Conservation (phyloP, 2,797 vertebrate genomes). For the Trichosurus vulpecula region DNA sequence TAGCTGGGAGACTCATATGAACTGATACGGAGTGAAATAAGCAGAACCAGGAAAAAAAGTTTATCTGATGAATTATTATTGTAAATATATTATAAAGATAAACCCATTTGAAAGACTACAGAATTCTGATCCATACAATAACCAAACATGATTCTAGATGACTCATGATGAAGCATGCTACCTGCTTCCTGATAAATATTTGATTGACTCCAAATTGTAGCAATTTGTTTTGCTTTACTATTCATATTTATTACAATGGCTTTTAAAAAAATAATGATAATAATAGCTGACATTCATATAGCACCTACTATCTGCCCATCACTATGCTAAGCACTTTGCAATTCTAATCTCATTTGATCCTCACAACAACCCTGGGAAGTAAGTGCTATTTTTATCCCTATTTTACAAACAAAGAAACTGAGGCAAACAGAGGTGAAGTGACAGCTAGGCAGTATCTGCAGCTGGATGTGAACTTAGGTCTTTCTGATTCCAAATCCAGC, state of each 20-base stretch:
- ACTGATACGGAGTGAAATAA: not conserved
- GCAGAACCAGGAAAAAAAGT: not conserved
- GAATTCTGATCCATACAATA: not conserved
- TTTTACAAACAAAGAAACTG: not conserved
- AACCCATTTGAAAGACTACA: not conserved
- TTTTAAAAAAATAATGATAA: not conserved
- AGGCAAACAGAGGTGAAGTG: not conserved
- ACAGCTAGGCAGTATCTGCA: not conserved
- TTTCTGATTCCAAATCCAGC: not conserved
- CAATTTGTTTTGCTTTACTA: not conserved
- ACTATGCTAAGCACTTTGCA: not conserved
- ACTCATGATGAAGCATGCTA: not conserved
- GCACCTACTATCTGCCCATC: not conserved
- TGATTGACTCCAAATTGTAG: not conserved
- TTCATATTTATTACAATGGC: not conserved
- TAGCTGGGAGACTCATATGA: not conserved
- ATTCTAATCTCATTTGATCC: not conserved
- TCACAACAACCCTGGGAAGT: not conserved
- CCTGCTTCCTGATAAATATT: not conserved
- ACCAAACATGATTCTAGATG: not conserved
- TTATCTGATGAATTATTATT: not conserved
- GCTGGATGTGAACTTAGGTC: not conserved
- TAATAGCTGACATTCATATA: not conserved
- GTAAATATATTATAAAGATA: not conserved
- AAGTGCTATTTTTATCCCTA: not conserved